Evolutionary conservation across 2,888 invertebrate genomes (phyloP).

Genomic region (Trachelus troglodyta): DNA sequence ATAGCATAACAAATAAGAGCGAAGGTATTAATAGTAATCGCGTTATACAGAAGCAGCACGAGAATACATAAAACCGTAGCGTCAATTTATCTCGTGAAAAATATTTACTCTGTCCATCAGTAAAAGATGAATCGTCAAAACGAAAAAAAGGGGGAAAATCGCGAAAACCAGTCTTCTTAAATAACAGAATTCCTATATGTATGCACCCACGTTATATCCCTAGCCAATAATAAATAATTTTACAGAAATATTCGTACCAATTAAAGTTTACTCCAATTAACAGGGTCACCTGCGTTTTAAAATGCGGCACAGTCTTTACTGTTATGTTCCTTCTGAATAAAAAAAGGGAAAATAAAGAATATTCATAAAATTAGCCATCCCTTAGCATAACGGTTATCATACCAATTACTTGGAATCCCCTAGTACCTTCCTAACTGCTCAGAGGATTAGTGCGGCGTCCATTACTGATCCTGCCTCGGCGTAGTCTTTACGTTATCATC

Average conservation of each 20-base stretch:
- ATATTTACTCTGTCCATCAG: not conserved
- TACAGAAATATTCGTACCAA: constrained; percentile 8
- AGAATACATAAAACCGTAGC: not conserved
- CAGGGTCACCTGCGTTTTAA: constrained; percentile 11
- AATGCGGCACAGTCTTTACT: not conserved
- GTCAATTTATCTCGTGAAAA: not conserved
- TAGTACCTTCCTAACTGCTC: not conserved
- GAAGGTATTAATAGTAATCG: not conserved
- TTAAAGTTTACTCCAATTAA: constrained; percentile 23
- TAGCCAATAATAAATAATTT: not conserved
- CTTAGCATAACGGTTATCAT: not conserved
- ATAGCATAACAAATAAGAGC: not conserved
- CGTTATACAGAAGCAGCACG: not conserved
- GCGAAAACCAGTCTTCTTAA: not conserved
- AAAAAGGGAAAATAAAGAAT: not conserved
- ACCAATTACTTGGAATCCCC: not conserved
- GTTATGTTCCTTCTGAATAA: not conserved
- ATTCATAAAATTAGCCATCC: not conserved
- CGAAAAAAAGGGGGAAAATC: not conserved
- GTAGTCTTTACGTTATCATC: not conserved
- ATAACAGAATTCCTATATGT: not conserved
- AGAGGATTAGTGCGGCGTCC: not conserved
- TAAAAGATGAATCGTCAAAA: not conserved
- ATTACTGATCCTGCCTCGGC: not conserved
- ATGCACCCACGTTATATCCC: not conserved